A percentile compares a stretch with the other conserved stretches of the same genome.
These are phyloP conservation scores for Eidolon dupreanum DNA, from an alignment of 2,797 vertebrate species.

Conservation along the genomic window DNA sequence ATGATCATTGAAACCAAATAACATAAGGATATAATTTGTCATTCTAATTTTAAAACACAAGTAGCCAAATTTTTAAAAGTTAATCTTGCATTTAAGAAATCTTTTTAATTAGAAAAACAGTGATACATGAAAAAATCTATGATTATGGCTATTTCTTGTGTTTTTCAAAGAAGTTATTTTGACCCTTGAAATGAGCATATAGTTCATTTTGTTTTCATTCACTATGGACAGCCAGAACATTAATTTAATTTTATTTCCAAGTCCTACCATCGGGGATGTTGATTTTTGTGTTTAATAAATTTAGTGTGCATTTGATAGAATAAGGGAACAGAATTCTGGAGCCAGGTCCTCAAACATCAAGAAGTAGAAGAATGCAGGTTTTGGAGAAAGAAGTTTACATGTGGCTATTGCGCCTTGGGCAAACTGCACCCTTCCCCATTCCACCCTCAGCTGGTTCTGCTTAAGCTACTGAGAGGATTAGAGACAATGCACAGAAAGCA, in stretches of 20 bases:
- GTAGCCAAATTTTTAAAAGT: background rate
- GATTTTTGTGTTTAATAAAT: background rate
- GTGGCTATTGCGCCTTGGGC: background rate
- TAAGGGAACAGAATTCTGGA: background rate
- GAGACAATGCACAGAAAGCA: background rate
- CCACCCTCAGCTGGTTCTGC: background rate
- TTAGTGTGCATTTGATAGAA: background rate
- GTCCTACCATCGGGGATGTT: background rate
- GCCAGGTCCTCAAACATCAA: background rate
- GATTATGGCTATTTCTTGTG: background rate
- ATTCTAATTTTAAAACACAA: constrained; percentile 17
- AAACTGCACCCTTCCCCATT: background rate
- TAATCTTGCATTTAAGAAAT: background rate
- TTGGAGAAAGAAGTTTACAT: background rate
- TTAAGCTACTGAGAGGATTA: background rate
- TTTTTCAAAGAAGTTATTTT: constrained; percentile 44
- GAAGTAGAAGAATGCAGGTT: background rate
- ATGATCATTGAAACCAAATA: constrained; percentile 33
- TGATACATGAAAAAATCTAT: background rate
- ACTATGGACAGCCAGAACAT: background rate
- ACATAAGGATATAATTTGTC: background rate
- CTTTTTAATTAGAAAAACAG: background rate
- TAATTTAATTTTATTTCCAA: background rate
- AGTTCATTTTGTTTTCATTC: constrained; percentile 9
- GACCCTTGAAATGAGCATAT: background rate